Evolutionary conservation across 2,888 invertebrate genomes (phyloP).

Genomic region (Acleris literana): DNA sequence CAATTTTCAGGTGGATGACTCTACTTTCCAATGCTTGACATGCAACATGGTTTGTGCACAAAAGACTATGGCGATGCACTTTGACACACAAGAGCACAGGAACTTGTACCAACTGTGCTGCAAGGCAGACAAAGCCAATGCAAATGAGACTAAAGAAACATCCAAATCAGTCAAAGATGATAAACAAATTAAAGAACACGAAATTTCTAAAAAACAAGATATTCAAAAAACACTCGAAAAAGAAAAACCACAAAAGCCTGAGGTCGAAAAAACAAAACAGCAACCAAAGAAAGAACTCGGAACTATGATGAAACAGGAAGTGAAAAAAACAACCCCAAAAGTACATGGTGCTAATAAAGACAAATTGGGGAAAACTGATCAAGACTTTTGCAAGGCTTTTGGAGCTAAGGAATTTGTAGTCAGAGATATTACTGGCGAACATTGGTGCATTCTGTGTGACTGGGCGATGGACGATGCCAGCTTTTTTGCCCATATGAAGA

Average conservation of each 20-base stretch:
- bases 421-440: slow-evolving; percentile 34
- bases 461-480: slow-evolving; percentile 38
- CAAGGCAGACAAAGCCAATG: slow-evolving; percentile 8
- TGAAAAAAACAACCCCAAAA: not conserved
- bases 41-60: slow-evolving; percentile 49
- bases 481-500: slow-evolving; percentile 38
- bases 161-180: slow-evolving; percentile 2
- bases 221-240: slow-evolving; percentile 9
- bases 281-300: not conserved
- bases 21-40: slow-evolving; percentile 56
- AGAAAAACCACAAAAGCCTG: slow-evolving; percentile 3
- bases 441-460: slow-evolving; percentile 48
- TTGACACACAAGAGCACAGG: slow-evolving; percentile 43
- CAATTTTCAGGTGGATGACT: slow-evolving; percentile 53
- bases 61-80: slow-evolving; percentile 42
- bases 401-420: slow-evolving; percentile 42
- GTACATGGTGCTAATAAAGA: not conserved
- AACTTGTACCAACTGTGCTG: slow-evolving; percentile 39
- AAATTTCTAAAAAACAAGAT: slow-evolving; percentile 17
- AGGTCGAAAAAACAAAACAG: not conserved
- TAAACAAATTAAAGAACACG: slow-evolving; percentile 10
- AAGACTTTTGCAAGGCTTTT: slow-evolving; percentile 41
- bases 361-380: slow-evolving; percentile 34
- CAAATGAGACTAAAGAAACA: not conserved
- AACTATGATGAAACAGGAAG: not conserved